Base-by-base conservation (phyloP, 2,797 vertebrate genomes). In the Hydrocynus forskahlii region DNA sequence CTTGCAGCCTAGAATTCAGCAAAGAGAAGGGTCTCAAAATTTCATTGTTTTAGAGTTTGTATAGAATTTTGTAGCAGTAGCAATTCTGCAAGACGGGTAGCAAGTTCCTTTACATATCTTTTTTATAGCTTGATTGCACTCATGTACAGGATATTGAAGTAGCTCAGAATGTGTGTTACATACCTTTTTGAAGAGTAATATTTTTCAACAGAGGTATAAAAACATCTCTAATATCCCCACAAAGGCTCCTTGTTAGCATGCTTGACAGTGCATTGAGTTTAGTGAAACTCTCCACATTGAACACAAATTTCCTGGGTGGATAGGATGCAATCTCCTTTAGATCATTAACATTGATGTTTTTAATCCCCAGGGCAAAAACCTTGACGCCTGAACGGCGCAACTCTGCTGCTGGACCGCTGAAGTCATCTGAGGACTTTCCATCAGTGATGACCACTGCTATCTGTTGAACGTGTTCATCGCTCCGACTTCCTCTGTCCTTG, bases 391-490 rank as follows among this genome's bases (percentile, higher is more conserved):
- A 55, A 2, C 89, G 88, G 0, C 94, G 91, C 21, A 97, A 93
- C 0, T 86, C 75, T 50, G 92, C 89, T 0, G 96, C 95, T 0
- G 90, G 79, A 0, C 38, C 59, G 19, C 57, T 86, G 17, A 94
- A 90, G 0, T 89, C 13, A 29, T 96, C 95, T 16, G 92, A 85
- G 4, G 95, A 96, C 29, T 91, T 59, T 0, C 93, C 92, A 4
- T 94, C 93, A 0, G 92, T 96, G 88, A 97, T 92, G 29, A 97
- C 90, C 60, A 97, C 89, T 0, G 95, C 95, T 38, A 96, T 89
- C 88, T 95, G 94, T 69, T 92, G 93, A 19, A 95, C 81, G 0
- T 92, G 90, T 7, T 86, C 78, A 0, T 79, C 64, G 14, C 82
- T 88, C 54, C 95, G 91, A 87, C 95, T 92, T 13, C 95, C 95